Base-by-base conservation (phyloP, 2,113 vertebrate species). In the Amia ocellicauda region DNA sequence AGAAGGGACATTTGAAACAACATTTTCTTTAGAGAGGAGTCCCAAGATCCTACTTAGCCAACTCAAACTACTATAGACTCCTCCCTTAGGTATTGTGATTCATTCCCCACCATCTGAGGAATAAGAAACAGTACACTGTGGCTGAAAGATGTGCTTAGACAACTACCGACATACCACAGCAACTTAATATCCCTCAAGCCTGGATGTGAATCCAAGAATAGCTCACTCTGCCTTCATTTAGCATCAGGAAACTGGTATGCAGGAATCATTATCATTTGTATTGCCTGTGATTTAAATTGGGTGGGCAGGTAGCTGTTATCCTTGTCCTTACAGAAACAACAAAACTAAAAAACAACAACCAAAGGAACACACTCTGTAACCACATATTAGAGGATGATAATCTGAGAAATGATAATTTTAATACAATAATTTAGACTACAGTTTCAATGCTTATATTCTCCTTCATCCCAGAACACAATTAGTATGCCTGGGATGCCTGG, bases 21-120 rank as follows among this genome's bases (percentile, higher is more conserved):
- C 72, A 62, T 81, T 75, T 64, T 67, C 82, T 72, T 81, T 77
- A 66, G 7, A 72, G 71, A 71, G n/a, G 43, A 71, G 60, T 20
- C 9, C 10, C 45, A 4, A 19, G 45, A 47, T 13, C n/a, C 45
- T 47, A 17, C 2, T 13, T 17, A 47, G 13, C 16, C 45, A n/a
- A 47, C 10, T n/a, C 14, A 19, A 16, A 47, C 14, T n/a, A n/a
- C n/a, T 19, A 47, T 16, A 17, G 16, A 14, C 56, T 69, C 57
- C 69, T 64, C 55, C 58, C 40, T 16, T 19, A 63, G 27, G 64
- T 61, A 60, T 70, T 78, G 73, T 74, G 64, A 69, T 66, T 70
- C 63, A 49, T 58, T 31, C 29, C 66, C 58, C 20, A 60, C 20
- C 3, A 22, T 54, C 22, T 9, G 52, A 60, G 22, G 7, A 29